Conservation (phyloP, 2,888 invertebrate species). For the Physocephala rufipes region DNA sequence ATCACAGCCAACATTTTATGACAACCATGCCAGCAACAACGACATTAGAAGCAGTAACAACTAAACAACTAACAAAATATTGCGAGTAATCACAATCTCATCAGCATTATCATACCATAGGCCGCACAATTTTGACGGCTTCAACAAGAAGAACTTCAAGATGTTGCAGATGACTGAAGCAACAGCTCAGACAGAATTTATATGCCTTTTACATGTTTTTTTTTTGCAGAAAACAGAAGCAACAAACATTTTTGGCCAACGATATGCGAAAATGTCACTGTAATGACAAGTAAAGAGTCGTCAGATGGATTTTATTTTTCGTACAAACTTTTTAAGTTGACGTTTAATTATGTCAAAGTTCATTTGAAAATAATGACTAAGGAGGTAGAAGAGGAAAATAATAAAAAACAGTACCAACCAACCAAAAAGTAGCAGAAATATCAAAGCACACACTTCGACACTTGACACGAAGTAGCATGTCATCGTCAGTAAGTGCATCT, state of each 20-base stretch:
- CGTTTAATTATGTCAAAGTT: conserved; percentile 21
- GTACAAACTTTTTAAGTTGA: conserved; percentile 3
- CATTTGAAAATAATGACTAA: neutral
- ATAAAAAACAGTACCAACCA: neutral
- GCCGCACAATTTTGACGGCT: too few species aligned
- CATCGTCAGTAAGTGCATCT: too few species aligned
- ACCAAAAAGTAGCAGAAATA: neutral
- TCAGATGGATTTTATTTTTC: neutral
- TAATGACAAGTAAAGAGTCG: conserved; percentile 2
- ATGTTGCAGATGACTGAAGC: neutral
- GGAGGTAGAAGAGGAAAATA: neutral
- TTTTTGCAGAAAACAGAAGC: neutral
- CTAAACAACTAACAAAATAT: too few species aligned
- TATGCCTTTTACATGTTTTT: neutral
- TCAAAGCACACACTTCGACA: too few species aligned
- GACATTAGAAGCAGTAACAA: too few species aligned
- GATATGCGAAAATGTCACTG: conserved; percentile 18
- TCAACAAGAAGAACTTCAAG: too few species aligned
- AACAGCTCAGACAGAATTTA: neutral
- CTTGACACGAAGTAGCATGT: too few species aligned
- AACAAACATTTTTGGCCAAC: neutral
- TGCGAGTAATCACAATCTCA: too few species aligned
- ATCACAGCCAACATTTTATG: too few species aligned
- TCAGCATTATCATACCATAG: too few species aligned
- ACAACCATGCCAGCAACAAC: too few species aligned